phyloP scores from a whole-genome alignment of 1,140 invertebrate species.

The Diorhabda carinulata region DNA sequence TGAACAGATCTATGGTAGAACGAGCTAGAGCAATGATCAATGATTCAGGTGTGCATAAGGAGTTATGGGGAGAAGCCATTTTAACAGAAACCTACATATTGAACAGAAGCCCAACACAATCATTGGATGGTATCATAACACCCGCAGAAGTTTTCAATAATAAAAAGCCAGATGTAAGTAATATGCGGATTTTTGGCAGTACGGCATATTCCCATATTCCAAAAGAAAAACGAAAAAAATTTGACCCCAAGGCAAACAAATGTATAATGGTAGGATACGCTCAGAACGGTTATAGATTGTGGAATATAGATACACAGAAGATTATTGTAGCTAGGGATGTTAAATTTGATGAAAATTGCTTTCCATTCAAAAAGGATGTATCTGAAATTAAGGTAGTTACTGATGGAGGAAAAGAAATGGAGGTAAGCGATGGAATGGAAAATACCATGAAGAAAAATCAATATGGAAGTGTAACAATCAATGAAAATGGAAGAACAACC shows the following conservation, averaged over 20 bases:
- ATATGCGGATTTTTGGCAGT: conserved; percentile 39
- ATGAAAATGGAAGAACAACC: conserved; percentile 3
- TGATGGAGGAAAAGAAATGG: conserved; percentile 11
- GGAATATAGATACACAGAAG: conserved; percentile 25
- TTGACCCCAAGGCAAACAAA: conserved; percentile 30
- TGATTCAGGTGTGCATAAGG: conserved; percentile 24
- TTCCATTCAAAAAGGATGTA: conserved; percentile 21
- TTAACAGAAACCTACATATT: conserved; percentile 4
- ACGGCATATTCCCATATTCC: conserved; percentile 36
- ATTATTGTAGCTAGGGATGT: conserved; percentile 24
- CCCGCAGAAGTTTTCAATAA: conserved; percentile 29
- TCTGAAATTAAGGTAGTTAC: conserved; percentile 6
- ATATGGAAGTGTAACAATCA: not conserved
- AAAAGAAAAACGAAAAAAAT: conserved; percentile 34
- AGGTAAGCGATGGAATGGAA: conserved; percentile 11
- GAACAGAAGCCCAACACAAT: not conserved
- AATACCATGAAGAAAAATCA: not conserved
- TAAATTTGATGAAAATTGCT: conserved; percentile 27
- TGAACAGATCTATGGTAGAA: conserved; percentile 48
- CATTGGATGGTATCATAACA: not conserved
- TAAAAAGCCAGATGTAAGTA: conserved; percentile 35
- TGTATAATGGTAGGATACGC: conserved; percentile 31
- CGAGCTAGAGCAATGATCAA: conserved; percentile 43
- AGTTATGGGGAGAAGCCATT: conserved; percentile 34
- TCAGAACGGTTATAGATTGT: conserved; percentile 23